These are phyloP conservation scores for Ophiothrix spiculata DNA, from an alignment of 35 echinoderm and acorn worm species.

Conservation along the genomic window DNA sequence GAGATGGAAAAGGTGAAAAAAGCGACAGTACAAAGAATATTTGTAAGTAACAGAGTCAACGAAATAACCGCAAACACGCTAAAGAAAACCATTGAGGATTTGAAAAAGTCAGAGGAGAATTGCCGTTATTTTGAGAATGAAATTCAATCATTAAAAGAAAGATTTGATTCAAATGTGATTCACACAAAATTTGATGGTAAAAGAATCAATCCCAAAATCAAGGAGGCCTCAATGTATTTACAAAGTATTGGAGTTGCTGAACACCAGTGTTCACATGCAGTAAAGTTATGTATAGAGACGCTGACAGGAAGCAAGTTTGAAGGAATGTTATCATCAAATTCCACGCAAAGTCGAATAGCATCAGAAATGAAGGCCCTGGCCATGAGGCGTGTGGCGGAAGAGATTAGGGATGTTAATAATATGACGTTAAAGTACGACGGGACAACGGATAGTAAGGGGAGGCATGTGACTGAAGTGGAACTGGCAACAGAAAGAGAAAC, in stretches of 20 bases:
- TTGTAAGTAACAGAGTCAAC: not conserved
- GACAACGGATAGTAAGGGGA: not conserved
- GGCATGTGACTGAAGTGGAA: not conserved
- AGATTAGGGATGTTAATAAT: not conserved
- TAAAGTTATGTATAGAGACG: not conserved
- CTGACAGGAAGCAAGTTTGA: not conserved
- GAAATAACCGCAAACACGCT: not conserved
- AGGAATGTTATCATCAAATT: not conserved
- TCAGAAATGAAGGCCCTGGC: not conserved
- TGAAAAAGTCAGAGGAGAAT: not conserved
- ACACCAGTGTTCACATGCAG: not conserved
- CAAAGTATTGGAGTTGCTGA: not conserved
- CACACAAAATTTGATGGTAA: not conserved
- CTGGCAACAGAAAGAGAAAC: not conserved
- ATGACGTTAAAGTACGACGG: not conserved
- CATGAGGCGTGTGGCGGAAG: not conserved
- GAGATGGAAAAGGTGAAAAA: not conserved
- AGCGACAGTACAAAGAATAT: not conserved
- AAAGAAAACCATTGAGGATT: not conserved
- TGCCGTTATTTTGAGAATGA: not conserved
- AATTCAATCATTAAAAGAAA: not conserved
- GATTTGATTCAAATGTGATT: not conserved
- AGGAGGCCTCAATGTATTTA: not conserved
- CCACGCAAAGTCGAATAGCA: not conserved
- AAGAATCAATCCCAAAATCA: not conserved